phyloP scores from a whole-genome alignment of 2,113 vertebrate genomes.

The Gobius niger region DNA sequence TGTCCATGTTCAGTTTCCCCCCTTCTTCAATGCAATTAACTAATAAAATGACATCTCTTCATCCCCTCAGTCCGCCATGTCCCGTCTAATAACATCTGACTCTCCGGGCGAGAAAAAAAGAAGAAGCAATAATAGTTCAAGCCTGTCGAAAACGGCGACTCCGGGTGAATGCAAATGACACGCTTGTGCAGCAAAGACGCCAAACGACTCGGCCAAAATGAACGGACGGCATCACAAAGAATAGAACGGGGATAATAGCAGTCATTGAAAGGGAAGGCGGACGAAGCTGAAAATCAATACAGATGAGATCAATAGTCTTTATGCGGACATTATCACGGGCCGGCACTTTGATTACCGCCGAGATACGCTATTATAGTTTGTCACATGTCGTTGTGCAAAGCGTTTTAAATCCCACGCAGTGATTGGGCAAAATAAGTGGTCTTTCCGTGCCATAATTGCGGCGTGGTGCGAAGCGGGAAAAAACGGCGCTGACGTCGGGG shows the following conservation, averaged over 20 bases:
- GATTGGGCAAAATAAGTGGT: conserved; percentile 37
- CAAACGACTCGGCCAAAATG: conserved; percentile 15
- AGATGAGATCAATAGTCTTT: conserved; percentile 47
- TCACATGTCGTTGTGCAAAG: conserved; percentile 11
- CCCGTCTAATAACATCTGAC: too few species aligned
- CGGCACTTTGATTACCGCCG: conserved; percentile 34
- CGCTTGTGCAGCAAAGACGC: neutral
- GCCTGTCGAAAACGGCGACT: too few species aligned
- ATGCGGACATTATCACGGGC: conserved; percentile 29
- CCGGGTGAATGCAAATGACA: conserved; percentile 46
- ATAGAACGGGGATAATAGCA: conserved; percentile 32
- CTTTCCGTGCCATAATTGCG: conserved; percentile 29
- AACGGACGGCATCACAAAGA: conserved; percentile 47
- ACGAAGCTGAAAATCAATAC: conserved; percentile 45
- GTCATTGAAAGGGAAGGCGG: conserved; percentile 30
- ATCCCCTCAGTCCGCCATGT: too few species aligned
- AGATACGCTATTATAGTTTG: conserved; percentile 33
- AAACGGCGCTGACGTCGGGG: conserved; percentile 21
- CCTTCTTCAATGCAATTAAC: too few species aligned
- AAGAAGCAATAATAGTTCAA: too few species aligned
- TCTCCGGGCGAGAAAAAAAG: too few species aligned
- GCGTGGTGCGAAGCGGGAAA: conserved; percentile 18
- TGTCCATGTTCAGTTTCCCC: too few species aligned
- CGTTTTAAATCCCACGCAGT: conserved; percentile 20
- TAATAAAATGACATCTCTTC: too few species aligned